phyloP scores from a whole-genome alignment of 2,797 vertebrate species.

The Alcedo quadribrachys region DNA sequence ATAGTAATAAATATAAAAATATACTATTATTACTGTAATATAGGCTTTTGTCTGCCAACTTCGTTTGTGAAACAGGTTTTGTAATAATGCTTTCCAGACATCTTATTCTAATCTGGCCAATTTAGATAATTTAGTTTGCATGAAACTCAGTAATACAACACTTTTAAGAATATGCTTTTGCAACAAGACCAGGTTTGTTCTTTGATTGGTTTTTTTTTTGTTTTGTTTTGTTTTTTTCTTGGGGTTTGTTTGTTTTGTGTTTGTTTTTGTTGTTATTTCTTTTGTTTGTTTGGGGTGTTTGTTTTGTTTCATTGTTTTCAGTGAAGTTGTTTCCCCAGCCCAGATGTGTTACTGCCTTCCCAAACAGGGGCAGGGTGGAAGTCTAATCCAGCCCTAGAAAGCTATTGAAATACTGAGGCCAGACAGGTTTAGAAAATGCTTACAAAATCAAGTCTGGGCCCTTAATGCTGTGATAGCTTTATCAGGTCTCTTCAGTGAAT shows the following conservation, averaged over 20 bases:
- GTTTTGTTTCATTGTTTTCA: background rate
- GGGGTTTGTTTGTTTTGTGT: too few species aligned
- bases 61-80: constrained; percentile 37
- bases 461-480: background rate
- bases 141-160: background rate
- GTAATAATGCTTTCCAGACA: constrained; percentile 48
- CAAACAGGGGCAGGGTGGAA: fast-evolving
- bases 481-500: background rate
- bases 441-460: background rate
- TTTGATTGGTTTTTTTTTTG: background rate
- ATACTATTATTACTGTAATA: constrained; percentile 16
- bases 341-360: background rate
- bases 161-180: constrained; percentile 16
- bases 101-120: background rate
- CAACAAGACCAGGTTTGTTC: background rate
- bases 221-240: too few species aligned
- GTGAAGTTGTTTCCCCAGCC: background rate
- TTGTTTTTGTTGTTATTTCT: too few species aligned
- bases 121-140: background rate
- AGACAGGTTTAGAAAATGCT: background rate
- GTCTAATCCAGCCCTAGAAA: background rate
- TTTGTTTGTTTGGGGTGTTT: too few species aligned
- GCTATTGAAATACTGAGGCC: background rate
- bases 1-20: constrained; percentile 39
- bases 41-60: constrained; percentile 18